Evolutionary conservation across 1,140 invertebrate species (phyloP).

Genomic region (Bilobella aurantiaca): DNA sequence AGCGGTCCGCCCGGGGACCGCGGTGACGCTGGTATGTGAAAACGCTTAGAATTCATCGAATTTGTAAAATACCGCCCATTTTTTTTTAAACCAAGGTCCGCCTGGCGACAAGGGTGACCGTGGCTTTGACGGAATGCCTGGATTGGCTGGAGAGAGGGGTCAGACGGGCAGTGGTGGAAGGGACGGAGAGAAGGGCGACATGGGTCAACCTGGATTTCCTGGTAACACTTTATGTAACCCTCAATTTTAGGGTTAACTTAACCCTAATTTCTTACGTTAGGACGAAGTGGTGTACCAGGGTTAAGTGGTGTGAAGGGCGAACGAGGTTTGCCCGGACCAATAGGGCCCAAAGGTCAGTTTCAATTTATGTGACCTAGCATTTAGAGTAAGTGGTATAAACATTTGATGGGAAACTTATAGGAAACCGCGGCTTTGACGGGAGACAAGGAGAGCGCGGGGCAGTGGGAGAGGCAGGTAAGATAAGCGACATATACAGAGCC

Average conservation of each 20-base stretch:
- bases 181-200: slow-evolving; percentile 51
- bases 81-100: slow-evolving; percentile 46
- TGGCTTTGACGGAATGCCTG: slow-evolving; percentile 51
- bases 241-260: slow-evolving; percentile 25
- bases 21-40: too few relatives aligned
- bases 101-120: slow-evolving; percentile 45
- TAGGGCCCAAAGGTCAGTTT: too few relatives aligned
- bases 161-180: too few relatives aligned
- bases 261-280: slow-evolving; percentile 15
- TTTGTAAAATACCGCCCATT: too few relatives aligned
- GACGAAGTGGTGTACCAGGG: slow-evolving; percentile 34
- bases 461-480: not conserved
- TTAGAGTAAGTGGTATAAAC: too few relatives aligned
- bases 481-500: not conserved
- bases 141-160: slow-evolving; percentile 55
- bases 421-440: slow-evolving; percentile 31
- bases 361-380: too few relatives aligned
- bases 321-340: not conserved
- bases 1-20: slow-evolving; percentile 49
- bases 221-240: slow-evolving; percentile 43
- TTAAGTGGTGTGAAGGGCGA: slow-evolving; percentile 28
- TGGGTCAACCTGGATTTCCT: slow-evolving; percentile 33
- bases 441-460: slow-evolving; percentile 36
- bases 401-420: not conserved
- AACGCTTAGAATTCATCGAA: too few relatives aligned